A percentile compares a stretch with the other conserved stretches of the same genome.
Evolutionary conservation across 2,888 invertebrate species (phyloP).

Genomic region (Cosmia trapezina): DNA sequence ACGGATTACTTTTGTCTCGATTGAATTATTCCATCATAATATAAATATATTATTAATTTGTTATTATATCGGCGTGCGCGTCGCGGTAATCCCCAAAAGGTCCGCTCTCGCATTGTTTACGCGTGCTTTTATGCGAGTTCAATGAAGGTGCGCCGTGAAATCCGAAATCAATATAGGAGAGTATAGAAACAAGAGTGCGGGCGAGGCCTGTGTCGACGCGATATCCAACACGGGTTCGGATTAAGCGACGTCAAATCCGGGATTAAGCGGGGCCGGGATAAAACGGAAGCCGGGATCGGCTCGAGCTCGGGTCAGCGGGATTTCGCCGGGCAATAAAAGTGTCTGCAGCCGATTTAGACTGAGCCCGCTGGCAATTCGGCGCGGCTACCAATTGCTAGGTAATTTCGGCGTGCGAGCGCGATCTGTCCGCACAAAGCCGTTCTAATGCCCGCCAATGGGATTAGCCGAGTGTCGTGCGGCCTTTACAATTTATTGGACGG

Average conservation of each 20-base stretch:
- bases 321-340: slow-evolving; percentile 90
- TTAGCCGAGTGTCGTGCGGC: slow-evolving; percentile 87
- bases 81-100: slow-evolving; percentile 75
- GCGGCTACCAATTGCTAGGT: slow-evolving; percentile 90
- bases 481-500: slow-evolving; percentile 87
- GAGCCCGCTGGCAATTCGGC: slow-evolving; percentile 88
- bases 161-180: slow-evolving; percentile 84
- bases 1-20: slow-evolving; percentile 85
- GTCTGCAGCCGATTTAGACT: slow-evolving; percentile 91
- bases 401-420: slow-evolving; percentile 88
- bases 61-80: slow-evolving; percentile 65
- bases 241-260: slow-evolving; percentile 91
- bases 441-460: slow-evolving; percentile 89
- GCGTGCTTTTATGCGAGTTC: slow-evolving; percentile 71
- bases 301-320: slow-evolving; percentile 88
- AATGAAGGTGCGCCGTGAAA: slow-evolving; percentile 79
- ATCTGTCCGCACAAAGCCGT: slow-evolving; percentile 89
- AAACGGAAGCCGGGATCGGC: slow-evolving; percentile 85
- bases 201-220: slow-evolving; percentile 90
- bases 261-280: slow-evolving; percentile 89
- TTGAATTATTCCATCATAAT: slow-evolving; percentile 84
- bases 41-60: slow-evolving; percentile 76
- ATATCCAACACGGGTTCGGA: slow-evolving; percentile 92
- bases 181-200: slow-evolving; percentile 81
- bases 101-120: slow-evolving; percentile 75